Conservation (phyloP, 2,888 invertebrate genomes). For the Noctua comes region DNA sequence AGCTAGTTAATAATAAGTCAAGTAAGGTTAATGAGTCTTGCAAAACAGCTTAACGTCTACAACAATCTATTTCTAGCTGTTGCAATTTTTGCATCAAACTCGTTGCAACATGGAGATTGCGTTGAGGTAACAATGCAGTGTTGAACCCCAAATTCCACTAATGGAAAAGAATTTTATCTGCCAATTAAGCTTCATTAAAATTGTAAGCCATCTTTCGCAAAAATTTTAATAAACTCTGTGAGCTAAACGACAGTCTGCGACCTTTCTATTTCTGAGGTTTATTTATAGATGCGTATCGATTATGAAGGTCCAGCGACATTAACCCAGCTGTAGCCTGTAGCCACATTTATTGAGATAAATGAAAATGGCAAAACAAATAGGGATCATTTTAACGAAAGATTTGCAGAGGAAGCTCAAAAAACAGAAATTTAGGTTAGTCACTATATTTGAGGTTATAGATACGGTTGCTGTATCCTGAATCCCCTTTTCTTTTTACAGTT, state of each 20-base stretch:
- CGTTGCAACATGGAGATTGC: constrained; percentile 25
- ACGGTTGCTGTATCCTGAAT: not conserved
- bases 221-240: not conserved
- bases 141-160: constrained; percentile 13
- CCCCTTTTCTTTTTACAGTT: constrained; percentile 46
- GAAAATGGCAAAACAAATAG: not conserved
- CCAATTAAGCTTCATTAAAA: not conserved
- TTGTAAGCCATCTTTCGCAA: not conserved
- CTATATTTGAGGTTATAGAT: not conserved
- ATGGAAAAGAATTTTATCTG: constrained; percentile 8
- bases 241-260: constrained; percentile 1
- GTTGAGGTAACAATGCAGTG: constrained; percentile 25
- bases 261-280: constrained; percentile 13
- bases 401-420: not conserved
- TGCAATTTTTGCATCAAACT: constrained; percentile 35
- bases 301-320: not conserved
- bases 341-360: not conserved
- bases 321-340: not conserved
- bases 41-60: constrained; percentile 19
- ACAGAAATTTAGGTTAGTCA: not conserved
- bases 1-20: constrained; percentile 32
- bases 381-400: not conserved
- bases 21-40: constrained; percentile 33
- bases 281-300: constrained; percentile 19
- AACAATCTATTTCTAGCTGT: constrained; percentile 17